phyloP scores from a whole-genome alignment of 2,797 vertebrate species.

The Gila robusta region DNA sequence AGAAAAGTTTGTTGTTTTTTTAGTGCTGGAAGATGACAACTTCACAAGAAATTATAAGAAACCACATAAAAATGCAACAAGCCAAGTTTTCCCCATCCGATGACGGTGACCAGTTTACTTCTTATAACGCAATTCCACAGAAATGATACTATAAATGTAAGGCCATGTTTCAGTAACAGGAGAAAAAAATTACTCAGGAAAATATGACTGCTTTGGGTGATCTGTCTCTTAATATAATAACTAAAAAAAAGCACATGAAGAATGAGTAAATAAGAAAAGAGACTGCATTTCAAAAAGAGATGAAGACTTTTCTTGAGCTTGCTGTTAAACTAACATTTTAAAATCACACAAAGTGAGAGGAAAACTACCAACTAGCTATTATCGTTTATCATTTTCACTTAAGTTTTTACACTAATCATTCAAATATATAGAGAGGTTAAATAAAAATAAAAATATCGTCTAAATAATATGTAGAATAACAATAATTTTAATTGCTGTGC shows the following conservation, averaged over 20 bases:
- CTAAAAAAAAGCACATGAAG: not conserved
- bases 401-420: not conserved
- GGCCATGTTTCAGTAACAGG: not conserved
- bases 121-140: not conserved
- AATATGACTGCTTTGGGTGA: not conserved
- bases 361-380: not conserved
- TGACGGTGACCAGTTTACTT: not conserved
- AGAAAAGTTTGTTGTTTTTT: not conserved
- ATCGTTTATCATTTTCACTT: no score
- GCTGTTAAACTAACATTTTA: not conserved
- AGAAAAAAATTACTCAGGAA: not conserved
- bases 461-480: not conserved
- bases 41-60: not conserved
- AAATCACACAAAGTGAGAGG: not conserved
- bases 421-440: not conserved
- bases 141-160: not conserved
- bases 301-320: not conserved
- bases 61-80: not conserved
- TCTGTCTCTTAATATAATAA: not conserved
- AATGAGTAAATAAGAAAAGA: not conserved
- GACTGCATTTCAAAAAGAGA: not conserved
- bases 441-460: not conserved
- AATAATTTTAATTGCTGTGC: conserved; percentile 9
- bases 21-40: not conserved
- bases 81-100: not conserved